Percentiles rank a stretch among this genome's conserved stretches.
These are phyloP conservation scores for Campylomormyrus tamandua DNA, from an alignment of 2,113 vertebrate species.

Conservation along the genomic window DNA sequence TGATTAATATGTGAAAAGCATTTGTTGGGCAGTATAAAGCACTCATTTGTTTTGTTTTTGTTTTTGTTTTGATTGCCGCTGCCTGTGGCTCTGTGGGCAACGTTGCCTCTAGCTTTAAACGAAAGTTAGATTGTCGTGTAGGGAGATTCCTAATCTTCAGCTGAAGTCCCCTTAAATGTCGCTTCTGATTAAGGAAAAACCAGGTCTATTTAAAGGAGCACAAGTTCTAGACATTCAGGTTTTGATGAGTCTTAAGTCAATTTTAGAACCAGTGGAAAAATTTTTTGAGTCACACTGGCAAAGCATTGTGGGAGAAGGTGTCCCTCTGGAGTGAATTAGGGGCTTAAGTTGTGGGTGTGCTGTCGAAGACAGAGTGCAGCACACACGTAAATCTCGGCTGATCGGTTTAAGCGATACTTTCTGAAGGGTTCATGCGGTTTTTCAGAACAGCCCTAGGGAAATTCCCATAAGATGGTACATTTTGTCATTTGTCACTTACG, in stretches of 20 bases:
- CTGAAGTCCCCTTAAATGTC: neutral
- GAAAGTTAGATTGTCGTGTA: neutral
- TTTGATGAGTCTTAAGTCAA: neutral
- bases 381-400: neutral
- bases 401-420: neutral
- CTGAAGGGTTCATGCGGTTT: neutral
- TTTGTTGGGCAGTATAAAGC: neutral
- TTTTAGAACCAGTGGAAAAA: neutral
- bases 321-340: neutral
- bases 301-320: neutral
- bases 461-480: neutral
- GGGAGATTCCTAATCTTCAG: neutral
- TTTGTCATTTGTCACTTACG: neutral
- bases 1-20: neutral
- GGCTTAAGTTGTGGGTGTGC: neutral
- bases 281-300: neutral
- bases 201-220: neutral
- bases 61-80: neutral
- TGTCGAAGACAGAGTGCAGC: neutral
- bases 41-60: neutral
- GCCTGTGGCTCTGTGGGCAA: neutral
- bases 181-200: neutral
- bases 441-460: neutral
- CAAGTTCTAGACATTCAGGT: neutral
- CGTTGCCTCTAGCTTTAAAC: neutral